phyloP scores from a whole-genome alignment of 1,140 invertebrate genomes.

The Macrosteles quadrilineatus region DNA sequence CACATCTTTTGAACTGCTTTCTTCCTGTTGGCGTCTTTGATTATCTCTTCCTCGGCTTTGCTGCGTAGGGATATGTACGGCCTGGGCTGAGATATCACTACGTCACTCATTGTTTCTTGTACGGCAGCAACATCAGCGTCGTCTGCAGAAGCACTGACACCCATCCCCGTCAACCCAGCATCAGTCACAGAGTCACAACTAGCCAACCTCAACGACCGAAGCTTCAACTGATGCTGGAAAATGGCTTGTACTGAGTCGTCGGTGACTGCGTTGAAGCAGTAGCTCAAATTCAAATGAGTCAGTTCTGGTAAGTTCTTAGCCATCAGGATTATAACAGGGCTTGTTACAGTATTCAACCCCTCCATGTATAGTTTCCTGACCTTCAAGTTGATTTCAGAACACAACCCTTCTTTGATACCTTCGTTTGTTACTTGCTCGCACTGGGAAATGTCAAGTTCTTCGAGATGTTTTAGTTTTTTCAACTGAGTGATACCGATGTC shows the following conservation, averaged over 20 bases:
- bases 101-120: background rate
- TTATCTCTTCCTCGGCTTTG: constrained; percentile 65
- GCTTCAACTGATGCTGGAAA: constrained; percentile 60
- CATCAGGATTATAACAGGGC: constrained; percentile 58
- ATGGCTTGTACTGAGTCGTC: constrained; percentile 61
- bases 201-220: constrained; percentile 62
- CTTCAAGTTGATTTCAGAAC: constrained; percentile 50
- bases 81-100: constrained; percentile 42
- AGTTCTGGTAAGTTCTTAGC: constrained; percentile 59
- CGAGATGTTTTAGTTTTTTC: constrained; percentile 56
- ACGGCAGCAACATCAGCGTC: background rate
- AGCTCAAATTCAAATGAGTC: constrained; percentile 62
- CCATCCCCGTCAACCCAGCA: constrained; percentile 65
- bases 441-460: constrained; percentile 64
- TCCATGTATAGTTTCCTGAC: constrained; percentile 61
- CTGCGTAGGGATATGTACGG: constrained; percentile 59
- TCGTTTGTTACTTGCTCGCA: constrained; percentile 63
- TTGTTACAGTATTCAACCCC: constrained; percentile 59
- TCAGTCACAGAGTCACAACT: constrained; percentile 67
- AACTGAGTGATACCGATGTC: constrained; percentile 59
- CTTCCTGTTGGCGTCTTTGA: constrained; percentile 63
- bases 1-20: constrained; percentile 61
- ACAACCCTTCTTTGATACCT: constrained; percentile 61
- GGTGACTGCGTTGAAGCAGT: constrained; percentile 66
- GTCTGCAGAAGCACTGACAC: constrained; percentile 45